Evolutionary conservation across 1,140 invertebrate genomes (phyloP), one percentile per base, ranked within the genome.

Genomic region (Brachionus rotundiformis): DNA sequence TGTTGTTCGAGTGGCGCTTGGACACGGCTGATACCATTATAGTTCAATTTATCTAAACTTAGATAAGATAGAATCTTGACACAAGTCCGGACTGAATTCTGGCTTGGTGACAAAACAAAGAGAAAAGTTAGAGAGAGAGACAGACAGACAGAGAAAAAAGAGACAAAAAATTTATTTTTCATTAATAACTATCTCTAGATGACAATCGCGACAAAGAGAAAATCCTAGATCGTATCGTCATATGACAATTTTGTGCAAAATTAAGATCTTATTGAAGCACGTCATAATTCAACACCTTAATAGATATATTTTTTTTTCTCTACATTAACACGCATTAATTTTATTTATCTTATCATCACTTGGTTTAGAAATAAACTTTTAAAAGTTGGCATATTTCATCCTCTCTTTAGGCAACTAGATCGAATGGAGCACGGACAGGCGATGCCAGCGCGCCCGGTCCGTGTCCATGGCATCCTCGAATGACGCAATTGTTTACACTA

Each of bases 1-100:
- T 23, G 36, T 13, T 41, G 19, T 7, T 73, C 19, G 25, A 31
- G 16, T 73, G 68, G 16, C 68, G 68, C 13, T 73, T 73, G 16
- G 36, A 25, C 5, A 73, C 68, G 16, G 39, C 68, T 73, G 68
- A 73, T 44, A 73, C 68, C 68, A 73, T 73, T 44, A 44, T 73
- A 13, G 3, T 31, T 3, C 33, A 33, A n/a, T n/a, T n/a, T 19
- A 33, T 36, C 33, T 33, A 68, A 68, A 68, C 4, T n/a, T 33
- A 68, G 33, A 68, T 19, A 29, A 63, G 59, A 63, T 63, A 29
- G 19, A 63, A 63, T 63, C 59, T 54, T 23, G 47, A 49, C n/a
- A 49, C 19, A 29, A 25, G 19, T 39, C 36, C 36, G 36, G 13
- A 10, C 13, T 39, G 36, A n/a, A n/a, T n/a, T n/a, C n/a, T n/a